Base-by-base conservation (phyloP, 2,888 invertebrate genomes). In the Aphidius colemani region DNA sequence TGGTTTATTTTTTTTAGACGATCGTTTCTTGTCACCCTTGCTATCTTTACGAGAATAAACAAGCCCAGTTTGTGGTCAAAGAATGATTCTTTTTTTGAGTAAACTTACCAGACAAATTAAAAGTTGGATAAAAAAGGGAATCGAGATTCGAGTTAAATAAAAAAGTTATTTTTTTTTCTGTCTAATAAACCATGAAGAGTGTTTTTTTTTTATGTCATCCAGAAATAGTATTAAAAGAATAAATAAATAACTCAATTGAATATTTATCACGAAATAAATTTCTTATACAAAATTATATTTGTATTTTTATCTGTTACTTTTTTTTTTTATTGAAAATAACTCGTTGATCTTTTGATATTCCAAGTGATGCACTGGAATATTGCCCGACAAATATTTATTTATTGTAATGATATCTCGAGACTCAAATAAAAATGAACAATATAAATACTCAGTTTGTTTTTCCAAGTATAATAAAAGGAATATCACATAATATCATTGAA, bases 61-160 rank as follows among this genome's bases (percentile, higher is more conserved):
- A 72, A 73, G 70, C 72, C 64, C 67, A 30, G 30, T 30, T 30
- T 30, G 71, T 67, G 70, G 66, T 61, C 61, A 67, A 59, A 58
- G 59, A 60, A 40, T 55, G 66, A 71, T 66, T 18, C 13, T 68
- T 71, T 67, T 67, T 66, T 64, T 50, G 57, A 61, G 67, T 59
- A 77, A 77, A 78, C 76, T 76, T 75, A 71, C 68, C 72, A 71
- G 72, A 72, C 75, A 73, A 78, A 77, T 78, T 76, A 75, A 77
- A 75, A 78, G 74, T 78, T 74, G 67, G 59, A 53, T 45, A 53
- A 53, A 30, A 30, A 18, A 7, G 6, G 18, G 18, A 43, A 55
- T 30, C 18, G 53, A 13, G 18, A 11, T 7, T n/a, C 8, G 39
- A 53, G 39, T 53, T 53, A 8, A 41, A 30, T 40, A 6, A 51